A percentile compares a stretch with the other conserved stretches of the same genome.
These are phyloP conservation scores for Apodemus agrarius DNA, from an alignment of 2,797 vertebrate species.

Conservation along the genomic window DNA sequence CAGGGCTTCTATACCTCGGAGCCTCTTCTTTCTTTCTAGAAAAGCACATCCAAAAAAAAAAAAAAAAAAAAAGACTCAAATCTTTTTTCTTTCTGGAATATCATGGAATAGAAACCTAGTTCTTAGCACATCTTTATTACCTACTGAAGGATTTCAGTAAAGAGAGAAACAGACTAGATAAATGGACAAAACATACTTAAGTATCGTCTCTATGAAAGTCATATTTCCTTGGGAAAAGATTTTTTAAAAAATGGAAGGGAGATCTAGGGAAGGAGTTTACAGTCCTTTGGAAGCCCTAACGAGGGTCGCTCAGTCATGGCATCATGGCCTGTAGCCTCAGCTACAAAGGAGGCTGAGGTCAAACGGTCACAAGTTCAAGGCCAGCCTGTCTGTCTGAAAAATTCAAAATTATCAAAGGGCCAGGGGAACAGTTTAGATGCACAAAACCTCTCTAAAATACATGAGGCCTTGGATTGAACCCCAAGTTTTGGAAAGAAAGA, in stretches of 20 bases:
- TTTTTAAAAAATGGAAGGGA: background rate
- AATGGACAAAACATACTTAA: slow-evolving; percentile 21
- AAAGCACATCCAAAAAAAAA: too few relatives aligned
- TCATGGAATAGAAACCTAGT: background rate
- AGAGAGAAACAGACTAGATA: slow-evolving; percentile 17
- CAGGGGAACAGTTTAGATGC: too few relatives aligned
- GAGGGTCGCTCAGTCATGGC: background rate
- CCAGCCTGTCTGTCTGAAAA: background rate
- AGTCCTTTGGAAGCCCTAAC: background rate
- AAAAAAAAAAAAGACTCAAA: background rate
- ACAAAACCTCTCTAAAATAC: background rate
- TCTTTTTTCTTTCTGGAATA: slow-evolving; percentile 46
- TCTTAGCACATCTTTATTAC: background rate
- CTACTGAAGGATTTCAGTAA: background rate
- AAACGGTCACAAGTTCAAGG: background rate
- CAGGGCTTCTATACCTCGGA: background rate
- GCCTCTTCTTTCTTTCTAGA: background rate
- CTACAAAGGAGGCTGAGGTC: background rate
- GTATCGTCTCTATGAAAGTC: background rate
- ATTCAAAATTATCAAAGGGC: background rate
- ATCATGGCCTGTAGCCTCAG: background rate
- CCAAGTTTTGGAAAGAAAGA: background rate
- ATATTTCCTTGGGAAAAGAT: background rate
- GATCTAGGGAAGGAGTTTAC: background rate
- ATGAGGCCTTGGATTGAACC: background rate